Base-by-base conservation (phyloP, 1,140 invertebrate species). In the Drosophila trapezifrons region DNA sequence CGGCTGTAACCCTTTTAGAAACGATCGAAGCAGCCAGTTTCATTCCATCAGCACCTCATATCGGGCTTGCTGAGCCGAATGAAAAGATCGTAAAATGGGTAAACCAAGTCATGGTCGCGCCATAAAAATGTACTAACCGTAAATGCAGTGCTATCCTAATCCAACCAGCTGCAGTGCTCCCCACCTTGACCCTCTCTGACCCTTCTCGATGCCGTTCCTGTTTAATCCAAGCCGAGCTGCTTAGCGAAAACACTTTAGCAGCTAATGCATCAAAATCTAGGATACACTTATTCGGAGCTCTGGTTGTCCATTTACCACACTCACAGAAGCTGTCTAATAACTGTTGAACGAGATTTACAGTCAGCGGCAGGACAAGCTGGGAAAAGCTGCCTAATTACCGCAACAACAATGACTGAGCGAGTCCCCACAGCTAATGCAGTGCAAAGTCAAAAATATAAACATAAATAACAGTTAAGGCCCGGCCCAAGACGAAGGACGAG, bases 371-470 rank as follows among this genome's bases (percentile, higher is more conserved):
- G 37, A 66, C 42, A 46, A 71, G 27, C 49, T 43, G 63, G 60
- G 55, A 65, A 87, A 69, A 87, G 82, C 82, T 78, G 83, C 75
- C 82, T 85, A 85, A 85, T 85, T 85, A 85, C 79, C 66, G 62
- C 47, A 64, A 52, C 67, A 75, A 84, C 72, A 72, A 71, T 80
- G 55, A 45, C 73, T 76, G 56, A 62, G 59, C 78, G 76, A 65
- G 64, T 38, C 35, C 57, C 81, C 46, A 25, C 81, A 47, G 76
- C 76, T 86, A 87, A 87, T 79, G 83, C 83, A 89, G 65, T 76
- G 65, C 84, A 74, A 80, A 89, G 83, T 84, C 83, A 89, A 84
- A 85, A 84, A 85, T 85, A 80, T 80, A 75, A 85, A 85, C 77
- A 85, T 84, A 85, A 86, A 85, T 86, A 87, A 84, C 84, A 78